phyloP scores from a whole-genome alignment of 2,113 vertebrate genomes.

The Plecturocebus donacophilus region DNA sequence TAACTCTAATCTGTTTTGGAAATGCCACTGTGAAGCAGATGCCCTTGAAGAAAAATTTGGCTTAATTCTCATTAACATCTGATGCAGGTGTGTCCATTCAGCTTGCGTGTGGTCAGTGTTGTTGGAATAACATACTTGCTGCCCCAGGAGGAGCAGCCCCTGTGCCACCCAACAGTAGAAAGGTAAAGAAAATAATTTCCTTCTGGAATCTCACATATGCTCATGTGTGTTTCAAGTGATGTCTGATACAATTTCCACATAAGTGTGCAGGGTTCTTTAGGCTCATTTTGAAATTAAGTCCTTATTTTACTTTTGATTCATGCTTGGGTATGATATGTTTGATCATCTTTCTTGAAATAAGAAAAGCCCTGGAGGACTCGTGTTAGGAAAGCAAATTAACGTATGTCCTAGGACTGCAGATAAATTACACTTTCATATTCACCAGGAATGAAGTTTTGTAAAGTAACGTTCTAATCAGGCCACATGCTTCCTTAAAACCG shows the following conservation, averaged over 20 bases:
- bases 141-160: conserved; percentile 96
- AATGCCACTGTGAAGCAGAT: neutral
- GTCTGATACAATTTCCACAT: neutral
- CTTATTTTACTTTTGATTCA: neutral
- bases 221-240: neutral
- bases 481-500: neutral
- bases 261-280: neutral
- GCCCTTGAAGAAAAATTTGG: neutral
- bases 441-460: neutral
- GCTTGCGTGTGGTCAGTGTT: conserved; percentile 96
- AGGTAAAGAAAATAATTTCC: conserved; percentile 85
- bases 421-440: neutral
- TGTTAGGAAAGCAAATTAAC: neutral
- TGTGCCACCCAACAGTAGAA: conserved; percentile 97
- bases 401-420: neutral
- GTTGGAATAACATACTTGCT: conserved; percentile 98
- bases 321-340: neutral
- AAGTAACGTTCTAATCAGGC: neutral
- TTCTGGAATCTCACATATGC: neutral
- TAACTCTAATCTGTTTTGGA: neutral
- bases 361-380: neutral
- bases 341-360: neutral
- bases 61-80: neutral
- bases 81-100: conserved; percentile 94
- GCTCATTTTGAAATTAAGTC: neutral